These are phyloP conservation scores for Olivierus martensii DNA, from an alignment of 1,140 invertebrate genomes.

Conservation along the genomic window DNA sequence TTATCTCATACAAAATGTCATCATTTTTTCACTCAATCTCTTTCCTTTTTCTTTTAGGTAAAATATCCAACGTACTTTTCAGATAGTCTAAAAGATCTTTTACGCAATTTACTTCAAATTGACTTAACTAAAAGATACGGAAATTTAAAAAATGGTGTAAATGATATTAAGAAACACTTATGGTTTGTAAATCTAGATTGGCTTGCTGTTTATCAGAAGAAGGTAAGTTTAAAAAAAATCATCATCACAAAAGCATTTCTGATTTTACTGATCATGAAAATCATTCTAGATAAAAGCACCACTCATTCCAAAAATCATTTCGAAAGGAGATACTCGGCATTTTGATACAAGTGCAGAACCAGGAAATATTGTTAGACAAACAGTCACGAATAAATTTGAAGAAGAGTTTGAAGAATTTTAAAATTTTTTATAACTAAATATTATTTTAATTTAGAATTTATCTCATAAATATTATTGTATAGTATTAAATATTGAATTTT, in stretches of 20 bases:
- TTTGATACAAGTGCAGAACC: no score
- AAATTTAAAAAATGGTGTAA: constrained; percentile 96
- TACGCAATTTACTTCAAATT: constrained; percentile 93
- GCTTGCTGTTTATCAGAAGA: constrained; percentile 99
- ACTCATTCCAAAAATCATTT: background rate
- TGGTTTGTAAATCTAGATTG: constrained; percentile 98
- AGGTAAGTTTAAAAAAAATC: constrained; percentile 45
- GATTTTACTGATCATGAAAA: no score
- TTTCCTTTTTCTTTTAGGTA: constrained; percentile 37
- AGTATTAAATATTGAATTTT: no score
- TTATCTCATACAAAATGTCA: constrained; percentile 9
- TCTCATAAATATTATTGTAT: no score
- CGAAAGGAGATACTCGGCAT: background rate
- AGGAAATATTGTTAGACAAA: no score
- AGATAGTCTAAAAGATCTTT: constrained; percentile 84
- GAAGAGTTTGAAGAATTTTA: no score
- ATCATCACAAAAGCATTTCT: no score
- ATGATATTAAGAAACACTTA: constrained; percentile 98
- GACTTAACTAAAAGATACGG: constrained; percentile 97
- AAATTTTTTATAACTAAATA: no score
- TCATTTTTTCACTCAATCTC: background rate
- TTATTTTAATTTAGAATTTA: no score
- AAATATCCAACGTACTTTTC: constrained; percentile 54
- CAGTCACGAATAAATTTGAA: no score
- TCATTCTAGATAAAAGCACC: background rate